phyloP scores from a whole-genome alignment of 2,113 vertebrate species.

The Psammodynastes pulverulentus region DNA sequence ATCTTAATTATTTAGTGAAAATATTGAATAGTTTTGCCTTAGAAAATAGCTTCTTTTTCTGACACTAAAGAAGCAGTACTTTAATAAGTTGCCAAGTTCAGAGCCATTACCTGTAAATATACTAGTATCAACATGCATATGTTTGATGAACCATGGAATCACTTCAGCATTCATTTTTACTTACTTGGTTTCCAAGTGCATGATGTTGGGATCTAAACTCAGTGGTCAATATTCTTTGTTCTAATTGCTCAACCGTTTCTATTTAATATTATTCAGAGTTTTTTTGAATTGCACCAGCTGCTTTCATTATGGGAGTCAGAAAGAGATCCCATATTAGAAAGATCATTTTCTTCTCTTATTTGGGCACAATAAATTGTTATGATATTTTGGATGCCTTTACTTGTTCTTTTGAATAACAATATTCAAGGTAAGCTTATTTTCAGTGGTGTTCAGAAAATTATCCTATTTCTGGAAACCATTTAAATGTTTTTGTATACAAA shows the following conservation, averaged over 20 bases:
- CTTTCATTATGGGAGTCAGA: conserved; percentile 33
- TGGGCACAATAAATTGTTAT: neutral
- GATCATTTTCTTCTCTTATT: conserved; percentile 6
- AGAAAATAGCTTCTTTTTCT: conserved; percentile 29
- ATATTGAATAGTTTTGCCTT: conserved; percentile 3
- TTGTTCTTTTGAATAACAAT: conserved; percentile 24
- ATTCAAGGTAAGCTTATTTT: neutral
- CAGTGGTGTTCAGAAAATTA: neutral
- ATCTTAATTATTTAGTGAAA: neutral
- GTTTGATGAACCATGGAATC: conserved; percentile 58
- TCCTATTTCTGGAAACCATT: neutral
- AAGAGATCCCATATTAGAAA: neutral
- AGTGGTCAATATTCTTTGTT: conserved; percentile 57
- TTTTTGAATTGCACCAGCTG: conserved; percentile 31
- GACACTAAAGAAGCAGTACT: conserved; percentile 38
- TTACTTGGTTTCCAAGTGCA: conserved; percentile 57
- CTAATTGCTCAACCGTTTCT: conserved; percentile 51
- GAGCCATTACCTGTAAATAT: conserved; percentile 36
- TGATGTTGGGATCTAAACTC: conserved; percentile 39
- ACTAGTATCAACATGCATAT: conserved; percentile 42
- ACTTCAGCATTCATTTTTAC: conserved; percentile 47
- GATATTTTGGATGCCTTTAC: neutral
- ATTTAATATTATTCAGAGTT: neutral
- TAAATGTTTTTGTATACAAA: neutral
- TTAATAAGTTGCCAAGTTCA: conserved; percentile 50